These are phyloP conservation scores for Enteromius paludinosus DNA, from an alignment of 2,797 vertebrate species.

Conservation along the genomic window DNA sequence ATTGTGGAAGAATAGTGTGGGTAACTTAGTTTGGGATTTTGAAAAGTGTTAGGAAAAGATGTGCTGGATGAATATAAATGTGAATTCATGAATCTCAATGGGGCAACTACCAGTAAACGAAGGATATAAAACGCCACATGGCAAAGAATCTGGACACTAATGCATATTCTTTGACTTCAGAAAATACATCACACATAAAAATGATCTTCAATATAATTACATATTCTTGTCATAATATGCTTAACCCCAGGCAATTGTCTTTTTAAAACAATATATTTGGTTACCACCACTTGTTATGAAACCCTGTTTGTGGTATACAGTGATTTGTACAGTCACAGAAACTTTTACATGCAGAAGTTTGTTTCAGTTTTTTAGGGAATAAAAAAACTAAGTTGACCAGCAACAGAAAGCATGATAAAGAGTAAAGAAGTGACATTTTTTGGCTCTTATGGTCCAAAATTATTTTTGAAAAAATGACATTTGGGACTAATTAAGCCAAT, in stretches of 20 bases:
- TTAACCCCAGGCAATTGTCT: neutral
- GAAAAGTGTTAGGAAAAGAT: slow-evolving; percentile 47
- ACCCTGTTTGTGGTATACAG: neutral
- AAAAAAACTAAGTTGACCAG: neutral
- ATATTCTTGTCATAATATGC: too few species aligned
- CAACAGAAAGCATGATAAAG: neutral
- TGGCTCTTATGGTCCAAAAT: neutral
- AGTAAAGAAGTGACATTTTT: neutral
- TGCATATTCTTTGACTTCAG: slow-evolving; percentile 31
- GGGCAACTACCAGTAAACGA: slow-evolving; percentile 44
- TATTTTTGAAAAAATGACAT: neutral
- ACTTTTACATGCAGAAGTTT: neutral
- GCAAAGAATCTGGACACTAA: slow-evolving; percentile 52
- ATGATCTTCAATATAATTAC: too few species aligned
- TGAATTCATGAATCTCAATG: slow-evolving; percentile 61
- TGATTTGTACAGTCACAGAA: neutral
- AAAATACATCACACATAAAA: neutral
- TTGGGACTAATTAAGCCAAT: neutral
- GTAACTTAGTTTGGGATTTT: slow-evolving; percentile 54
- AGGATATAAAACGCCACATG: slow-evolving; percentile 54
- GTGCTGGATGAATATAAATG: slow-evolving; percentile 45
- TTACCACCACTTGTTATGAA: neutral
- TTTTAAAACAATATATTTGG: neutral
- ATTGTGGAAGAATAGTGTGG: slow-evolving; percentile 39
- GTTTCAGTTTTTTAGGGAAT: neutral